Conservation (phyloP, 2,113 vertebrate species). For the Myiozetetes cayanensis region DNA sequence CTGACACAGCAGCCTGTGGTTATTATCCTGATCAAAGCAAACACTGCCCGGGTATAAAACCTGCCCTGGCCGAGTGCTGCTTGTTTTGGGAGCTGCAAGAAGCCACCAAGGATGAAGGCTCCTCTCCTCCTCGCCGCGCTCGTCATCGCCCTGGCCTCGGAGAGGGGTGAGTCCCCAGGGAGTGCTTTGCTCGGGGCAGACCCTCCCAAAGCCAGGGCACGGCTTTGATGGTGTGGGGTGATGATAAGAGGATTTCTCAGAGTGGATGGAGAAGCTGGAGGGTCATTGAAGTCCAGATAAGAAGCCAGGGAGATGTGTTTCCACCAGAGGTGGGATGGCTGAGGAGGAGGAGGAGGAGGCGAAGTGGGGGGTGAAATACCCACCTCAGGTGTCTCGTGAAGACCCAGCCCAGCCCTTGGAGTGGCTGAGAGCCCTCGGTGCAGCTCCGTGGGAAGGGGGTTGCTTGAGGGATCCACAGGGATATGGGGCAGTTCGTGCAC, state of each 20-base stretch:
- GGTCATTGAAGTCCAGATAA: neutral
- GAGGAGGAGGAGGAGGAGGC: neutral
- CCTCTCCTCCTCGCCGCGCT: slow-evolving; percentile 18
- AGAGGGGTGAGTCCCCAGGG: slow-evolving; percentile 17
- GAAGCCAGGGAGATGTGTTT: neutral
- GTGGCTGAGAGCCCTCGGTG: neutral
- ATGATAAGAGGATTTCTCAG: neutral
- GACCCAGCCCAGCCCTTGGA: neutral
- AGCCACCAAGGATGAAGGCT: slow-evolving; percentile 41
- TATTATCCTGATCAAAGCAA: neutral
- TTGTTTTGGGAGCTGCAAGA: neutral
- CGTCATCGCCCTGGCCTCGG: neutral
- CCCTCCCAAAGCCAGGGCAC: neutral
- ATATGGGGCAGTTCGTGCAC: neutral
- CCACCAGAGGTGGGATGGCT: neutral
- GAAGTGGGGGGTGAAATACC: neutral
- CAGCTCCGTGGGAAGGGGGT: neutral
- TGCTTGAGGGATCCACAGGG: neutral
- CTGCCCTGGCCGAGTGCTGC: neutral
- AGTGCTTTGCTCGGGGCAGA: neutral
- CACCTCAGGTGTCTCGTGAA: neutral
- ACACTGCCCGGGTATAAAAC: slow-evolving; percentile 46
- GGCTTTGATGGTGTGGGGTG: neutral
- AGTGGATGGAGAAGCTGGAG: neutral
- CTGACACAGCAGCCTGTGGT: neutral